A percentile compares a stretch with the other conserved stretches of the same genome.
phyloP scores from a whole-genome alignment of 2,113 vertebrate species.

The Melanostigma gelatinosum region DNA sequence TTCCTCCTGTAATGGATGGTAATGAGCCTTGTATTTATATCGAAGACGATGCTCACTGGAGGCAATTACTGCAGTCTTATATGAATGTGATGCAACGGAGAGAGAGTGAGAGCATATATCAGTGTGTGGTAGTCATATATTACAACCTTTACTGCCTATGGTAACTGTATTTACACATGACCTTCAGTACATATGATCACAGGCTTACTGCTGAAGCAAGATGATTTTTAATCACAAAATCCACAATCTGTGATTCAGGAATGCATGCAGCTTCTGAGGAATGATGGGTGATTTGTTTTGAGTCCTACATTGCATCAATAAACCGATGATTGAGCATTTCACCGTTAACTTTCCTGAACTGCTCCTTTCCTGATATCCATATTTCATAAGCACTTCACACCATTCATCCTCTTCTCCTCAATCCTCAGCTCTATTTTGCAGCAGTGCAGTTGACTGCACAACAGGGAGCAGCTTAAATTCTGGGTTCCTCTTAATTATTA shows the following conservation, averaged over 20 bases:
- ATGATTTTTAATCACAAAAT: neutral
- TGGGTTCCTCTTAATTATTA: conserved; percentile 73
- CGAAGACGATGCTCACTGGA: conserved; percentile 34
- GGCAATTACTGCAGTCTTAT: conserved; percentile 37
- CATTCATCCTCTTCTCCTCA: conserved; percentile 60
- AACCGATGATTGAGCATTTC: conserved; percentile 57
- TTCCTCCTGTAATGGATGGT: conserved; percentile 50
- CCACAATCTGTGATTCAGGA: conserved; percentile 5
- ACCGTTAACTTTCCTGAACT: conserved; percentile 56
- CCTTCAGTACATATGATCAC: neutral
- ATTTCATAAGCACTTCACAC: conserved; percentile 77
- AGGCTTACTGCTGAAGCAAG: conserved; percentile 1
- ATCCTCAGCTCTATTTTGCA: conserved; percentile 55
- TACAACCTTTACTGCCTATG: neutral
- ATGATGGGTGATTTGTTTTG: neutral
- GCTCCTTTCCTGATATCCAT: conserved; percentile 72
- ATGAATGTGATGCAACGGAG: conserved; percentile 17
- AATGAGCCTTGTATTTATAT: conserved; percentile 51
- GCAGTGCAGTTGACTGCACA: conserved; percentile 76
- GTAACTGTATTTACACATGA: conserved; percentile 6
- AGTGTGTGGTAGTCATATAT: conserved; percentile 19
- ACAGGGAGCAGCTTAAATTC: conserved; percentile 74
- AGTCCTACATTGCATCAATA: conserved; percentile 39
- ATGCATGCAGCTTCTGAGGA: neutral
- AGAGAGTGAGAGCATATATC: neutral